phyloP scores from a whole-genome alignment of 2,888 invertebrate species.

The Synergus itoensis region DNA sequence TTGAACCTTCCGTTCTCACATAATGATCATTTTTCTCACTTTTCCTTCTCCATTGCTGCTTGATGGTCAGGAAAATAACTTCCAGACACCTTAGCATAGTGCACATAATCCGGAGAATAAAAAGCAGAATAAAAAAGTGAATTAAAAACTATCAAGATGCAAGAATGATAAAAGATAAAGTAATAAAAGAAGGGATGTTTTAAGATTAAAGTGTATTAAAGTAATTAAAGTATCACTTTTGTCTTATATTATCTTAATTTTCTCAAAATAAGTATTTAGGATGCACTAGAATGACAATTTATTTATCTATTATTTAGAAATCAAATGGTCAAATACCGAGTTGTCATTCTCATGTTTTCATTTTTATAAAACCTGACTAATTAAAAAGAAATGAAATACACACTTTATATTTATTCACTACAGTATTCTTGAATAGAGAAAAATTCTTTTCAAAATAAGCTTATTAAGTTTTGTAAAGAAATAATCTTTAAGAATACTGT shows the following conservation, averaged over 20 bases:
- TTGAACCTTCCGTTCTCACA: conserved; percentile 7
- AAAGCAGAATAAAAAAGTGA: not conserved
- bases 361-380: too few species aligned
- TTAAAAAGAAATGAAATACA: too few species aligned
- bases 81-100: not conserved
- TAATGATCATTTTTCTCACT: conserved; percentile 25
- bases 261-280: too few species aligned
- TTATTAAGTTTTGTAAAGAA: not conserved
- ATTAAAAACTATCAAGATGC: not conserved
- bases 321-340: too few species aligned
- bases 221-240: too few species aligned
- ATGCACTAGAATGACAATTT: too few species aligned
- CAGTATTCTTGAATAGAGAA: too few species aligned
- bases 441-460: too few species aligned
- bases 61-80: conserved; percentile 29
- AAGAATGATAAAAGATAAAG: not conserved
- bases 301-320: too few species aligned
- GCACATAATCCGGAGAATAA: conserved; percentile 4
- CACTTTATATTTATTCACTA: too few species aligned
- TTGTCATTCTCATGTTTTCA: too few species aligned
- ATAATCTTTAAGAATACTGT: not conserved
- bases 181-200: not conserved
- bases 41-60: conserved; percentile 16
- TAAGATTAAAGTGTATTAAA: conserved; percentile 4
- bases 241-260: not conserved